Conservation (phyloP, 2,797 vertebrate genomes). For the Otus scops region DNA sequence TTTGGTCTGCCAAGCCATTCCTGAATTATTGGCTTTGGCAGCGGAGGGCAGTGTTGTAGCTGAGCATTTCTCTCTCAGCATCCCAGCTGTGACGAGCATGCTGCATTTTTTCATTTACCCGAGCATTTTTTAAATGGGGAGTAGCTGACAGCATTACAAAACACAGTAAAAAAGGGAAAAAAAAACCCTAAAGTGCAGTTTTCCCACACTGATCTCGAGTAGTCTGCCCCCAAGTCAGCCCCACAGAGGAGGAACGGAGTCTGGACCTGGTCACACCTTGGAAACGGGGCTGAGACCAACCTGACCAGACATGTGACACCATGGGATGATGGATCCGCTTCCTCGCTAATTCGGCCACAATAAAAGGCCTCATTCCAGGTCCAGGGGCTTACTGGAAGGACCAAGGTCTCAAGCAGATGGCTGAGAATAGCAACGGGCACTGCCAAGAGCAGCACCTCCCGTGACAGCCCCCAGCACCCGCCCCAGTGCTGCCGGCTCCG, state of each 20-base stretch:
- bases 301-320: neutral
- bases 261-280: neutral
- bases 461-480: neutral
- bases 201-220: neutral
- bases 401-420: neutral
- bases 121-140: neutral
- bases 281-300: neutral
- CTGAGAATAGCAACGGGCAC: neutral
- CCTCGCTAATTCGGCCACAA: fast-evolving
- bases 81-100: neutral
- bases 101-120: neutral
- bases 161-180: neutral
- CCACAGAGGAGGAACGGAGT: neutral
- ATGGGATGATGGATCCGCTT: neutral
- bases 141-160: neutral
- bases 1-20: neutral
- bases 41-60: neutral
- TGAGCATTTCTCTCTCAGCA: neutral
- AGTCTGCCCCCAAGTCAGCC: neutral
- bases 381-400: neutral
- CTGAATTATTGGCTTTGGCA: neutral
- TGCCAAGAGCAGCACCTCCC: neutral
- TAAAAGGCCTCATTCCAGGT: neutral
- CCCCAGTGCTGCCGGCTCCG: neutral
- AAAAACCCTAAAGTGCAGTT: neutral